phyloP scores from a whole-genome alignment of 2,113 vertebrate species.

The Chaetorhynchus papuensis region DNA sequence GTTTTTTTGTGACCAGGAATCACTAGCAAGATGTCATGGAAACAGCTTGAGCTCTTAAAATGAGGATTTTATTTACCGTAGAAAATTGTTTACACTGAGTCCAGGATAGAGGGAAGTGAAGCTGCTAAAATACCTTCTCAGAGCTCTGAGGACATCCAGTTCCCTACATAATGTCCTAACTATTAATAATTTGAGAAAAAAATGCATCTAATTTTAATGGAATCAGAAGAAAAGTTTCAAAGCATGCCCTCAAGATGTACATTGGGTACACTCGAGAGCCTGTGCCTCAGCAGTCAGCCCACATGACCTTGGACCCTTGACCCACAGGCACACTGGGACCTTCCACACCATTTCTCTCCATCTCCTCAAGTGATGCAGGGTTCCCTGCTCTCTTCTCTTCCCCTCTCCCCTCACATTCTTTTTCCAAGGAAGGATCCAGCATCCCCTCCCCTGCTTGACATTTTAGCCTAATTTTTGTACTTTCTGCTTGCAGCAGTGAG shows the following conservation, averaged over 20 bases:
- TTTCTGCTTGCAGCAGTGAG: background rate
- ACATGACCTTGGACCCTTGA: background rate
- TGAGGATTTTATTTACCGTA: background rate
- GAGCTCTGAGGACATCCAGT: background rate
- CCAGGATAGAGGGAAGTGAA: background rate
- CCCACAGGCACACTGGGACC: background rate
- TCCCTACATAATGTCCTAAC: background rate
- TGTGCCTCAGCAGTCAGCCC: background rate
- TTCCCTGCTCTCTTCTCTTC: background rate
- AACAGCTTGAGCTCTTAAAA: background rate
- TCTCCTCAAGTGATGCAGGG: background rate
- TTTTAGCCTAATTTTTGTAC: constrained; percentile 47
- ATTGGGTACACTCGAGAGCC: accelerated
- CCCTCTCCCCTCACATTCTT: background rate
- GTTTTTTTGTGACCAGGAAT: background rate
- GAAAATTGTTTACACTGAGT: background rate
- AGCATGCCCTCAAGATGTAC: background rate
- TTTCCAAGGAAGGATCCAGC: background rate
- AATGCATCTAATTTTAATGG: background rate
- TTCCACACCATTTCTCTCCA: background rate
- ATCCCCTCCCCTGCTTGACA: background rate
- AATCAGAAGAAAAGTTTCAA: background rate
- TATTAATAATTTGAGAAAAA: background rate
- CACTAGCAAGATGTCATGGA: background rate
- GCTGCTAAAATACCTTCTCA: background rate